Evolutionary conservation across 2,888 invertebrate genomes (phyloP), one percentile per base, ranked within the genome.

Genomic region (Didymodactylos carnosus): DNA sequence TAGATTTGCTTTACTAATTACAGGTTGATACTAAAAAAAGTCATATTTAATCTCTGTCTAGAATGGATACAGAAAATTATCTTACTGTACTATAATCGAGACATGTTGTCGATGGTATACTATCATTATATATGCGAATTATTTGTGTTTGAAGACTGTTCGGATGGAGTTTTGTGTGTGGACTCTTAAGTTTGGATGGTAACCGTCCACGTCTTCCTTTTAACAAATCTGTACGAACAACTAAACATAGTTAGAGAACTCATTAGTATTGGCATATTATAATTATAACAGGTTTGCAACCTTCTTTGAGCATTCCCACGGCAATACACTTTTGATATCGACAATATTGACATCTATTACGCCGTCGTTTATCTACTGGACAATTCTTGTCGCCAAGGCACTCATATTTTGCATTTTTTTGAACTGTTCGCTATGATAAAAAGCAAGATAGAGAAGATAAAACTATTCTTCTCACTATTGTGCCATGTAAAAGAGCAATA

Each of bases 231-330:
- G 95, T 94, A 82, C 98, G 88, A 10, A 98, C 98, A 46, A 97
- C 84, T 85, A 78, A 77, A 23, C 13, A 39, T 19, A 27, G 27
- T 3, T 4, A 27, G 25, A 72, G 49, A 19, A 49, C n/a, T n/a
- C n/a, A n/a, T n/a, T n/a, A n/a, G n/a, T n/a, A n/a, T n/a, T 49
- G 8, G 11, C 2, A n/a, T 2, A 23, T 19, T 11, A 23, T 3
- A 23, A 23, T 13, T 6, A 7, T 4, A n/a, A 11, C 4, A 2
- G 16, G 10, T 16, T 62, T 19, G 79, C 77, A 78, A 86, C 86
- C 95, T 86, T 98, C 97, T 85, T 95, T 94, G 7, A 97, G 97
- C 97, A 98, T 98, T 76, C 98, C 98, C 51, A 98, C 97, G 62
- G 88, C 88, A 75, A 98, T 87, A 85, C 97, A 98, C 86, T 98